Percentiles rank a stretch among this genome's conserved stretches.
Evolutionary conservation across 2,113 vertebrate species (phyloP).

Genomic region (Corythaixoides concolor): DNA sequence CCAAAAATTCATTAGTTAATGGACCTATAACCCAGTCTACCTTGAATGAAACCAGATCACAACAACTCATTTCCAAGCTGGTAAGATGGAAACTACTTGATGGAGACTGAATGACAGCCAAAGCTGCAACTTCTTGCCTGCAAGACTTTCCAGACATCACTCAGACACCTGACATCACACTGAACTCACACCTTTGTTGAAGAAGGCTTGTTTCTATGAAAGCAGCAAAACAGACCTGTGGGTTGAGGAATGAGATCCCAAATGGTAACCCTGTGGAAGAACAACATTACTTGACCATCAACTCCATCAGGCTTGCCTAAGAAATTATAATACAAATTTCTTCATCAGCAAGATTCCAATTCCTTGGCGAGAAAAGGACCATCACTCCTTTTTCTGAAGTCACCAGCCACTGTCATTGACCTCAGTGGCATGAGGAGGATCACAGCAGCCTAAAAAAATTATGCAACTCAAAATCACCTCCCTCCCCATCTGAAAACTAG

Average conservation of each 20-base stretch:
- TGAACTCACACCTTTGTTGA: not conserved
- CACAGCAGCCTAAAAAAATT: not conserved
- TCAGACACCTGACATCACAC: not conserved
- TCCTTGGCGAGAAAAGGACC: not conserved
- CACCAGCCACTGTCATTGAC: not conserved
- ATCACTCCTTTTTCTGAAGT: not conserved
- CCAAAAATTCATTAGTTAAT: not conserved
- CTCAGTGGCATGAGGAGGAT: not conserved
- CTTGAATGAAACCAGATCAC: not conserved
- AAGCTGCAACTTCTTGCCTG: not conserved
- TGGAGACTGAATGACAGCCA: not conserved
- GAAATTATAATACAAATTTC: not conserved
- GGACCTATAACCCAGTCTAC: not conserved
- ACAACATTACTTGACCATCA: not conserved
- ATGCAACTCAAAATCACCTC: not conserved
- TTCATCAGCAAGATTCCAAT: not conserved
- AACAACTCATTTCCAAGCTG: not conserved
- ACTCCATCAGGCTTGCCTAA: not conserved
- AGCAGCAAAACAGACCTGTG: not conserved
- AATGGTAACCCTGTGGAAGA: not conserved
- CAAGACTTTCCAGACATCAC: not conserved
- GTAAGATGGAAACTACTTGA: not conserved
- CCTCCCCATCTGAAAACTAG: not conserved
- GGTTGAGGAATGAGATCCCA: not conserved
- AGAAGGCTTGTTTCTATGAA: not conserved